Conservation (phyloP, 2,113 vertebrate species). For the Pipa parva region DNA sequence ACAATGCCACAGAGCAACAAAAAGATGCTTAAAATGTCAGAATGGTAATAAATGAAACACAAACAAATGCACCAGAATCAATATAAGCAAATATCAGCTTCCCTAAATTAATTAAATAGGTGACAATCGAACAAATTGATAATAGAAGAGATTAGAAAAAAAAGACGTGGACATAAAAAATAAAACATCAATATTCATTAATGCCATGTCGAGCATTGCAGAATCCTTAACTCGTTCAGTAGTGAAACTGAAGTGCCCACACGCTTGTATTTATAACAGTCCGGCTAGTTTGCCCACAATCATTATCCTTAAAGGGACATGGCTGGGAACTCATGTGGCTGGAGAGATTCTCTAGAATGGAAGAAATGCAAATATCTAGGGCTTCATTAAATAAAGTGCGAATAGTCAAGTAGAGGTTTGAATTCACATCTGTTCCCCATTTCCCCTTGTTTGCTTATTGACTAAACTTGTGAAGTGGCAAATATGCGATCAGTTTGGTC, state of each 20-base stretch:
- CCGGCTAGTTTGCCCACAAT: background rate
- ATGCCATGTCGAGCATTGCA: background rate
- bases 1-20: constrained; percentile 36
- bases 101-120: constrained; percentile 34
- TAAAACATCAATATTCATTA: constrained; percentile 28
- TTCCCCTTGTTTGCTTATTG: too few species aligned
- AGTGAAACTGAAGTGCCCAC: background rate
- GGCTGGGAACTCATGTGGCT: too few species aligned
- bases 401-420: too few species aligned
- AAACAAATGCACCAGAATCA: constrained; percentile 34
- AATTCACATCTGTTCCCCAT: too few species aligned
- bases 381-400: too few species aligned
- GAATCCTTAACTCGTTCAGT: background rate
- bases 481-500: too few species aligned
- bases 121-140: constrained; percentile 31
- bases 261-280: background rate
- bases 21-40: constrained; percentile 39
- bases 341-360: too few species aligned
- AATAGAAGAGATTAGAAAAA: constrained; percentile 32
- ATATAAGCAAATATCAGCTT: constrained; percentile 38
- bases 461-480: too few species aligned
- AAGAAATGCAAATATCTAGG: too few species aligned
- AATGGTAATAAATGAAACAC: constrained; percentile 31
- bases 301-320: too few species aligned
- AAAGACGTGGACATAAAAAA: constrained; percentile 24